phyloP scores from a whole-genome alignment of 2,113 vertebrate species.

The Lepus americanus region DNA sequence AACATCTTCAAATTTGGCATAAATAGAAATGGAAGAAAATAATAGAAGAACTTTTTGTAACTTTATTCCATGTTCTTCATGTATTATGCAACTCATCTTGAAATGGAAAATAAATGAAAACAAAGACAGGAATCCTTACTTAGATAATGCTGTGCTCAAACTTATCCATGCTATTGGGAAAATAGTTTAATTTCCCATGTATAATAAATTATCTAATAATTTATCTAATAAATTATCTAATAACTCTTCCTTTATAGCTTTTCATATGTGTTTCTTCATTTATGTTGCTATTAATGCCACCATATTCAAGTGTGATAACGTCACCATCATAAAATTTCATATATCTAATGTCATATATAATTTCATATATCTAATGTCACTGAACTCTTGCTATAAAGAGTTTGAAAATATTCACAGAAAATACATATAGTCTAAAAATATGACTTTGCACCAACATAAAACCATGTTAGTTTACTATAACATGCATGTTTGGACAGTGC shows the following conservation, averaged over 20 bases:
- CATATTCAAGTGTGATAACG: background rate
- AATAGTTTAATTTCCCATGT: background rate
- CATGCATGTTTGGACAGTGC: no score
- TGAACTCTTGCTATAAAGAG: background rate
- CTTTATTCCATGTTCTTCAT: background rate
- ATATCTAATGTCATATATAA: background rate
- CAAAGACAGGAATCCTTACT: background rate
- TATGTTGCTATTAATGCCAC: background rate
- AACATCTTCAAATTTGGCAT: slow-evolving; percentile 4
- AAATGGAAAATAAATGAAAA: slow-evolving; percentile 27
- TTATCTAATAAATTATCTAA: no score
- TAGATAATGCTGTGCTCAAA: background rate
- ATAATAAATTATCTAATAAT: background rate
- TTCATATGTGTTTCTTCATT: background rate
- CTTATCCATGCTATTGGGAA: background rate
- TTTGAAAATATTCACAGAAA: no score
- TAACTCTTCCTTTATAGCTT: background rate
- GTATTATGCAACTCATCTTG: background rate
- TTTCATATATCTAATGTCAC: background rate
- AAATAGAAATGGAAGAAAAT: background rate
- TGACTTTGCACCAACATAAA: no score
- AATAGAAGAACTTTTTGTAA: background rate
- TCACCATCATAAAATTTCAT: background rate
- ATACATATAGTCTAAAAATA: no score
- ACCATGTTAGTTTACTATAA: no score